Percentiles rank a stretch among this genome's conserved stretches.
phyloP scores from a whole-genome alignment of 1,140 invertebrate species.

The Probaryconus sp. region DNA sequence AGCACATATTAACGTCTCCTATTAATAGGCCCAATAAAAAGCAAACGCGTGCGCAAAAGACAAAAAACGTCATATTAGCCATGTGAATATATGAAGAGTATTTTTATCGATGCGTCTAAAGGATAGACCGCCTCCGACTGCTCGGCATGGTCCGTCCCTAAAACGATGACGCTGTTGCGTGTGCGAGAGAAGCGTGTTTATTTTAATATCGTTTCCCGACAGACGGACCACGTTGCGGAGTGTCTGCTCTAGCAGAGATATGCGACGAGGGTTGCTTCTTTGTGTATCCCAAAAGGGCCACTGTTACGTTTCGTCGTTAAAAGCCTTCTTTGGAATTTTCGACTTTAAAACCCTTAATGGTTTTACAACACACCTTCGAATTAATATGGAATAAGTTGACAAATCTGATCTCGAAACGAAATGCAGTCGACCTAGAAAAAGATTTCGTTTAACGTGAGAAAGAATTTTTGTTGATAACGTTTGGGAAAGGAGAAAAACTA shows the following conservation, averaged over 20 bases:
- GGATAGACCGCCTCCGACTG: slow-evolving; percentile 24
- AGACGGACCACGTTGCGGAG: not conserved
- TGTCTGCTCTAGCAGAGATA: slow-evolving; percentile 1
- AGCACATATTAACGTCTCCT: no score
- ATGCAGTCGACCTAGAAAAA: no score
- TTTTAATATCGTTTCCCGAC: slow-evolving; percentile 33
- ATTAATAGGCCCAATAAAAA: slow-evolving; percentile 4
- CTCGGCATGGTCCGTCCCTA: slow-evolving; percentile 25
- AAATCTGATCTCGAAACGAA: no score
- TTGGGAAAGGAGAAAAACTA: no score
- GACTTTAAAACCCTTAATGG: slow-evolving; percentile 17
- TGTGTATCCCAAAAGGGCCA: slow-evolving; percentile 13
- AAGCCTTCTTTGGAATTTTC: slow-evolving; percentile 29
- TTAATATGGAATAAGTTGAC: no score
- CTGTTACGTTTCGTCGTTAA: slow-evolving; percentile 22
- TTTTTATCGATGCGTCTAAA: slow-evolving; percentile 44
- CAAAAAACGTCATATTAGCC: slow-evolving; percentile 16
- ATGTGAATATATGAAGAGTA: slow-evolving; percentile 28
- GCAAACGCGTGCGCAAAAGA: not conserved
- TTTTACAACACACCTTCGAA: no score
- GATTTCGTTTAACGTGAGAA: no score
- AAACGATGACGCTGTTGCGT: slow-evolving; percentile 28
- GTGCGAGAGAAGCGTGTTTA: slow-evolving; percentile 39
- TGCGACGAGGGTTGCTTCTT: slow-evolving; percentile 22
- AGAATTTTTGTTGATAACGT: no score